Percentiles rank a stretch among this genome's conserved stretches.
Conservation (phyloP, 2,797 vertebrate species). For the Enteromius thamalakanensis region DNA sequence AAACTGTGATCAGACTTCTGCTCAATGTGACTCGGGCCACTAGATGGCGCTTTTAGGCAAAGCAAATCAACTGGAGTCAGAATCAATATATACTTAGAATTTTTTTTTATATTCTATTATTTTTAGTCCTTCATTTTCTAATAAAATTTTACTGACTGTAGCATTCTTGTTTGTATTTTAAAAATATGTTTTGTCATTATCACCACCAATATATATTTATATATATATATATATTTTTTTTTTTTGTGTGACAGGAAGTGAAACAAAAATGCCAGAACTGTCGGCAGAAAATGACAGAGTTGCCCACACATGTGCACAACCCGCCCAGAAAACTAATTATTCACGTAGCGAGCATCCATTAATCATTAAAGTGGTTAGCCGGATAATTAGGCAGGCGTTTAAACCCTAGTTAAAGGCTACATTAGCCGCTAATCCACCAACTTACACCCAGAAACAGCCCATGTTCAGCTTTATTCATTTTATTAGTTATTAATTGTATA, state of each 20-base stretch:
- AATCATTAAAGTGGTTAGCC: slow-evolving; percentile 24
- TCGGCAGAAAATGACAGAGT: background rate
- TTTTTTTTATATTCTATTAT: slow-evolving; percentile 30
- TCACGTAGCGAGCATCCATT: slow-evolving; percentile 5
- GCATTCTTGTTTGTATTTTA: background rate
- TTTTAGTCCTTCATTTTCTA: slow-evolving; percentile 34
- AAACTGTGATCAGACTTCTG: slow-evolving; percentile 11
- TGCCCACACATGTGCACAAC: background rate
- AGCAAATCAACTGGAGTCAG: slow-evolving; percentile 63
- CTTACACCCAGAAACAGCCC: background rate
- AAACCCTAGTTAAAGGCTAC: background rate
- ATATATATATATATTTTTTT: background rate
- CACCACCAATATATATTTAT: background rate
- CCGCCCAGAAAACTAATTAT: slow-evolving; percentile 4
- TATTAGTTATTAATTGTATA: background rate
- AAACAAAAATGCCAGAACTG: background rate
- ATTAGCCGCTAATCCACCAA: slow-evolving; percentile 6
- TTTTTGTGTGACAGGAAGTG: background rate
- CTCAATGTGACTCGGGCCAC: slow-evolving; percentile 53
- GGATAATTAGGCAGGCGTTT: slow-evolving; percentile 9
- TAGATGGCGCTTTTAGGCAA: slow-evolving; percentile 76
- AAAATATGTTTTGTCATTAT: background rate
- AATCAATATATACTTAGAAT: slow-evolving; percentile 53
- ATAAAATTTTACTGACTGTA: slow-evolving; percentile 26
- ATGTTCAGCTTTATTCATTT: background rate